These are phyloP conservation scores for Limnothrissa miodon DNA, from an alignment of 2,113 vertebrate species.

Conservation along the genomic window DNA sequence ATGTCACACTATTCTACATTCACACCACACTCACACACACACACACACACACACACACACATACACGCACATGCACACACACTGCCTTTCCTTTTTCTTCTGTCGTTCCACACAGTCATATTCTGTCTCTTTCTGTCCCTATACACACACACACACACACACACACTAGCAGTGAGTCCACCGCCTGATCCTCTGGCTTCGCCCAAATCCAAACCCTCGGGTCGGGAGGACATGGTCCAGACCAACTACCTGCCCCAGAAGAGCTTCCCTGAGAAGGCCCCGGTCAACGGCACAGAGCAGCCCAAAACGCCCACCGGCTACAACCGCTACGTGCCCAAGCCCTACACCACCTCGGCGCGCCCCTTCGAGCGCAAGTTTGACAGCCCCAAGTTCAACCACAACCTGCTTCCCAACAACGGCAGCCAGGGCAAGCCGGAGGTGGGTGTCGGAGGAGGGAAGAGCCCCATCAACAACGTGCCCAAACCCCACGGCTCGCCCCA, in stretches of 20 bases:
- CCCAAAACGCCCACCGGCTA: constrained; percentile 74
- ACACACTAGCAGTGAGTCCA: constrained; percentile 65
- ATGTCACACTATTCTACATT: too few relatives aligned
- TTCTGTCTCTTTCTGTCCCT: background rate
- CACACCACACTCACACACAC: background rate
- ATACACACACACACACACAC: background rate
- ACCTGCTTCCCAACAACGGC: constrained; percentile 88
- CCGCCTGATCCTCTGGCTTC: constrained; percentile 62
- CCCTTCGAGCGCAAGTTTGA: constrained; percentile 96
- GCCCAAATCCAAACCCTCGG: constrained; percentile 68
- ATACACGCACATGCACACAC: background rate
- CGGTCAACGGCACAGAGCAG: constrained; percentile 77
- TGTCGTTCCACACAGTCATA: background rate
- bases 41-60: background rate
- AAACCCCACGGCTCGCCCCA: constrained; percentile 77
- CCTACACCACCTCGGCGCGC: constrained; percentile 80
- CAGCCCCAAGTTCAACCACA: constrained; percentile 97
- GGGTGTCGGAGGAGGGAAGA: constrained; percentile 70
- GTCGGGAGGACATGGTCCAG: constrained; percentile 83
- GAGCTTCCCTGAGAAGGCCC: constrained; percentile 81
- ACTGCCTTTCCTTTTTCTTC: too few relatives aligned
- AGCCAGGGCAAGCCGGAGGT: constrained; percentile 76
- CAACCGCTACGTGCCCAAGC: constrained; percentile 82
- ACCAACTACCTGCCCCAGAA: constrained; percentile 86
- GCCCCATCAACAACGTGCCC: constrained; percentile 62